Base-by-base conservation (phyloP, 2,888 invertebrate species). In the Agonopterix subpropinquella region DNA sequence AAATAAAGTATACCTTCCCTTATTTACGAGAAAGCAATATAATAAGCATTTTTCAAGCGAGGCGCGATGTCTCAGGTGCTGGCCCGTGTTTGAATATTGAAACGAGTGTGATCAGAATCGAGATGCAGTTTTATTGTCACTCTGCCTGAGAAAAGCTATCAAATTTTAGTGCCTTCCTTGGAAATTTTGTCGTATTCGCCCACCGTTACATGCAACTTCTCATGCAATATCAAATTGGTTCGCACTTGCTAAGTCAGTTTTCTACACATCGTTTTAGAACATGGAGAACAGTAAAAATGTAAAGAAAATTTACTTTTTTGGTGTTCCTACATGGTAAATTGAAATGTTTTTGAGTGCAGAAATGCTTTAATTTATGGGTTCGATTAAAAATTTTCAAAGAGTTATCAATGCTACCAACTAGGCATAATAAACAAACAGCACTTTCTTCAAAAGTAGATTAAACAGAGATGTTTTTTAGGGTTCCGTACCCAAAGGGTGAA, bases 81-180 rank as follows among this genome's bases (percentile, higher is more conserved):
- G 70, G 61, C 69, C 65, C 75, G 70, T 71, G 75, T 79, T 75
- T 78, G 81, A 83, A 85, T 83, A 86, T 84, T 71, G 81, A 73
- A 80, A 77, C 73, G 80, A 70, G 73, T 85, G 84, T 84, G 85
- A 84, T 83, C 81, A 76, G 86, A 84, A 87, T 84, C 75, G 84
- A 77, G 77, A 85, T 85, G 87, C 85, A 87, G 71, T 85, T 86
- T 87, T 86, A 86, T 84, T 85, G 82, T 84, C 80, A 80, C 73
- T 73, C 65, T 64, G 67, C 65, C 58, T 69, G 76, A 76, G 75
- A 75, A 70, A 68, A 71, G 75, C 73, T 66, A 78, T 80, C 73
- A 79, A 80, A 80, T 80, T 77, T 81, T 79, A 81, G 75, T 74
- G 68, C 65, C 70, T 68, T 70, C 66, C 64, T 71, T 69, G 59